These are phyloP conservation scores for Neoitamus cyanurus DNA, from an alignment of 2,888 invertebrate genomes.

Conservation along the genomic window DNA sequence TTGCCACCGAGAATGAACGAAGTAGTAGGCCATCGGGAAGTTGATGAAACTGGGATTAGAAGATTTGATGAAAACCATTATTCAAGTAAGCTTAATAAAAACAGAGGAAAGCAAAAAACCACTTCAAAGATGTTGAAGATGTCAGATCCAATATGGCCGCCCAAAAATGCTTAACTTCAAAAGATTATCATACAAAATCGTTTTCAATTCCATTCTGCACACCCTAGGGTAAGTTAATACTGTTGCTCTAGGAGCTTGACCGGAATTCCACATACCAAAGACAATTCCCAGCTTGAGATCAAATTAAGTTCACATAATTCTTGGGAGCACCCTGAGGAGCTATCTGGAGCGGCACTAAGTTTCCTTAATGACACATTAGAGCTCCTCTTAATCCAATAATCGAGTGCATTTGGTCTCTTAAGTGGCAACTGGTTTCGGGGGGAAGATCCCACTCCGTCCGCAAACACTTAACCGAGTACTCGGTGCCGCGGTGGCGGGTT, in stretches of 20 bases:
- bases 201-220: no score
- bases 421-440: neutral
- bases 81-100: no score
- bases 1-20: no score
- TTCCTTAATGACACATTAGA: constrained; percentile 31
- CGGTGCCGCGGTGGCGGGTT: constrained; percentile 1
- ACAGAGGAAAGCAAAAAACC: no score
- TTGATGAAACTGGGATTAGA: no score
- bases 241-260: neutral
- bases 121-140: no score
- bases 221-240: no score
- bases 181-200: no score
- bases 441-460: constrained; percentile 33
- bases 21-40: no score
- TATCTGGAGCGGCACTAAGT: constrained; percentile 6
- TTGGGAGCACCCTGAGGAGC: neutral
- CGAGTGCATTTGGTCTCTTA: constrained; percentile 34
- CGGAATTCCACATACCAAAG: neutral
- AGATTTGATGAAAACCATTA: no score
- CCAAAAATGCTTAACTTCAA: no score
- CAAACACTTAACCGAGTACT: constrained; percentile 13
- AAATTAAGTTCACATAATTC: constrained; percentile 18
- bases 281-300: neutral
- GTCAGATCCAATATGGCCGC: no score
- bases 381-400: constrained; percentile 42